Conservation (phyloP, 1,140 invertebrate genomes). For the Hyposmocoma kahamanoa region DNA sequence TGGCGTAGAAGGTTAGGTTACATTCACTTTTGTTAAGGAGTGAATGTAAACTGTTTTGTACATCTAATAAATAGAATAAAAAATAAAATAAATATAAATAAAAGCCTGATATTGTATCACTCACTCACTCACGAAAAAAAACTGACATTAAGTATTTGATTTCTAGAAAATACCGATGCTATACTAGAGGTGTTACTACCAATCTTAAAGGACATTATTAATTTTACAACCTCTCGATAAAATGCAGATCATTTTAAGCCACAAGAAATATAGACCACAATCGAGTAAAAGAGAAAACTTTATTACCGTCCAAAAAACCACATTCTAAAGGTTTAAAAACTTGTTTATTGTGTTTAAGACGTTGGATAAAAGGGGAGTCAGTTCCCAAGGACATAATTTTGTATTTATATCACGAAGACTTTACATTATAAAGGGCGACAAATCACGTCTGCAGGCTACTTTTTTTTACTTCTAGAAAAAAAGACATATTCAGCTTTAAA, state of each 20-base stretch:
- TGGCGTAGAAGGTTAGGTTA: too few species aligned
- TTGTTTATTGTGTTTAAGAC: slow-evolving; percentile 35
- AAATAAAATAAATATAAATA: too few species aligned
- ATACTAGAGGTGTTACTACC: too few species aligned
- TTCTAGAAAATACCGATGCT: too few species aligned
- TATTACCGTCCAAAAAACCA: slow-evolving; percentile 32
- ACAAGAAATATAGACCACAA: not conserved
- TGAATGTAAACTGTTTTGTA: too few species aligned
- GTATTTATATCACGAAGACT: slow-evolving; percentile 34
- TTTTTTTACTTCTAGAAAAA: not conserved
- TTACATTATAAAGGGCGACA: slow-evolving; percentile 28
- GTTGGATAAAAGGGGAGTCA: slow-evolving; percentile 24
- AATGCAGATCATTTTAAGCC: not conserved
- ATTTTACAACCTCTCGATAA: not conserved
- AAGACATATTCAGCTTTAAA: not conserved
- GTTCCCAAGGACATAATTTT: slow-evolving; percentile 56
- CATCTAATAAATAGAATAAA: too few species aligned
- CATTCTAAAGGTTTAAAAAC: slow-evolving; percentile 31
- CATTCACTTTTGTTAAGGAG: too few species aligned
- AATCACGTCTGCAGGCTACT: slow-evolving; percentile 31
- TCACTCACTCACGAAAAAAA: too few species aligned
- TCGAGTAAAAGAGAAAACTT: slow-evolving; percentile 16
- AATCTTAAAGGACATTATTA: not conserved
- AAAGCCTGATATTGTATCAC: too few species aligned
- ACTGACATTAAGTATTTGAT: too few species aligned